Conservation (phyloP, 1,140 invertebrate species). For the Drosophila kohkoa region DNA sequence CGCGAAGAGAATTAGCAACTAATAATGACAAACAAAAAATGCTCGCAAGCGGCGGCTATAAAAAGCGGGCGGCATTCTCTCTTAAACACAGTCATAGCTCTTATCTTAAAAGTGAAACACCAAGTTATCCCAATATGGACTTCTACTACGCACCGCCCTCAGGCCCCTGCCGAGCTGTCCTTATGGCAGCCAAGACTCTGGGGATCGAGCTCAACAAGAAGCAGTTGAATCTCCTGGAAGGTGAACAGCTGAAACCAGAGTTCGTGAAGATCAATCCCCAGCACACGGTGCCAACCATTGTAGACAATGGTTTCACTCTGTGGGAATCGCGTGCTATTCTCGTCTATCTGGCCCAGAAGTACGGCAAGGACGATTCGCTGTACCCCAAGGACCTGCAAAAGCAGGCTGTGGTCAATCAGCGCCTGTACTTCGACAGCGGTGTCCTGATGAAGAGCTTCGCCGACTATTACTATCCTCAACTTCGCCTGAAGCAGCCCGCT, state of each 20-base stretch:
- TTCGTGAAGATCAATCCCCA: conserved; percentile 87
- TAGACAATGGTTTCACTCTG: conserved; percentile 88
- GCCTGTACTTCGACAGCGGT: conserved; percentile 90
- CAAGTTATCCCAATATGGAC: conserved; percentile 51
- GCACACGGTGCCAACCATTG: conserved; percentile 88
- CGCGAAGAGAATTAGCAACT: no score
- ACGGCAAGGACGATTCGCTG: conserved; percentile 88
- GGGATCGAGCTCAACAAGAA: conserved; percentile 90
- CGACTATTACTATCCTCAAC: conserved; percentile 89
- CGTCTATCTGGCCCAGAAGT: conserved; percentile 88
- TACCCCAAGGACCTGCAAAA: conserved; percentile 88
- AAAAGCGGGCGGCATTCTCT: no score
- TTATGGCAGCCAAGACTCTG: conserved; percentile 88
- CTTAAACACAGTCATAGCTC: no score
- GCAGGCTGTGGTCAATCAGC: conserved; percentile 89
- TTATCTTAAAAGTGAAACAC: no score
- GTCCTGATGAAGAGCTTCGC: conserved; percentile 87
- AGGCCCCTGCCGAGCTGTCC: conserved; percentile 88
- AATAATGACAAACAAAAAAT: no score
- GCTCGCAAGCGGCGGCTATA: no score
- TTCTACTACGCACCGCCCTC: conserved; percentile 89
- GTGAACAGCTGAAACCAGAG: conserved; percentile 89
- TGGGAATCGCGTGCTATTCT: conserved; percentile 90
- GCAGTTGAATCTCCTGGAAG: conserved; percentile 86
- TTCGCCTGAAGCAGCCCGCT: conserved; percentile 86